phyloP scores from a whole-genome alignment of 2,888 invertebrate genomes.

The Pemphredon lugubris region DNA sequence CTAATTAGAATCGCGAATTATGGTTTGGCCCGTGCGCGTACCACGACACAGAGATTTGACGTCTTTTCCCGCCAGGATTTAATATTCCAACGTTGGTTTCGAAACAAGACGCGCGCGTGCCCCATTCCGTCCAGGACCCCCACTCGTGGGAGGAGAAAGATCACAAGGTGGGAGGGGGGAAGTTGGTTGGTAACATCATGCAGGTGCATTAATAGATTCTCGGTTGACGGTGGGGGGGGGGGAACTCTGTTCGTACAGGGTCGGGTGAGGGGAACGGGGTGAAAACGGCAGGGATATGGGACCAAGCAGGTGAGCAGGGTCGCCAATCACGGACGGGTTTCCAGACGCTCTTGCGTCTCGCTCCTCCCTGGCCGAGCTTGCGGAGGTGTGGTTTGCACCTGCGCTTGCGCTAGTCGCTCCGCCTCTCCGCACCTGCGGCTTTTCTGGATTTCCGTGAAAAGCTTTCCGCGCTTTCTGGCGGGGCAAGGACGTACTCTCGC shows the following conservation, averaged over 20 bases:
- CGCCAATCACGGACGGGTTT: constrained; percentile 76
- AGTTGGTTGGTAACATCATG: constrained; percentile 74
- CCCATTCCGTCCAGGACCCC: constrained; percentile 15
- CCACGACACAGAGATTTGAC: too few species aligned
- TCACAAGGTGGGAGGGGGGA: constrained; percentile 37
- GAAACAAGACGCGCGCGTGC: constrained; percentile 9
- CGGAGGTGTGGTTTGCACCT: constrained; percentile 76
- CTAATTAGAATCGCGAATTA: too few species aligned
- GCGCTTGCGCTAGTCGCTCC: constrained; percentile 75
- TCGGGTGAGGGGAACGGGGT: constrained; percentile 33
- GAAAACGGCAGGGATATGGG: constrained; percentile 42
- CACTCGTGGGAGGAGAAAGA: constrained; percentile 14
- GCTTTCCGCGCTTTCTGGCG: constrained; percentile 49
- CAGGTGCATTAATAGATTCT: constrained; percentile 77
- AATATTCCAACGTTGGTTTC: background rate
- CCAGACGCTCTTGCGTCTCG: constrained; percentile 68
- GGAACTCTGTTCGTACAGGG: background rate
- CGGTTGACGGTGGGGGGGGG: constrained; percentile 37
- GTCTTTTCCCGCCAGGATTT: constrained; percentile 2
- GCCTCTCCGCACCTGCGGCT: constrained; percentile 70
- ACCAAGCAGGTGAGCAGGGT: constrained; percentile 74
- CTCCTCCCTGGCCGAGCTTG: constrained; percentile 77
- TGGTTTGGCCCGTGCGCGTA: too few species aligned
- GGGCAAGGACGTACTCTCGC: constrained; percentile 24
- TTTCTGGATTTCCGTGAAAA: constrained; percentile 70